phyloP scores from a whole-genome alignment of 1,140 invertebrate genomes.

The Nasonia giraulti region DNA sequence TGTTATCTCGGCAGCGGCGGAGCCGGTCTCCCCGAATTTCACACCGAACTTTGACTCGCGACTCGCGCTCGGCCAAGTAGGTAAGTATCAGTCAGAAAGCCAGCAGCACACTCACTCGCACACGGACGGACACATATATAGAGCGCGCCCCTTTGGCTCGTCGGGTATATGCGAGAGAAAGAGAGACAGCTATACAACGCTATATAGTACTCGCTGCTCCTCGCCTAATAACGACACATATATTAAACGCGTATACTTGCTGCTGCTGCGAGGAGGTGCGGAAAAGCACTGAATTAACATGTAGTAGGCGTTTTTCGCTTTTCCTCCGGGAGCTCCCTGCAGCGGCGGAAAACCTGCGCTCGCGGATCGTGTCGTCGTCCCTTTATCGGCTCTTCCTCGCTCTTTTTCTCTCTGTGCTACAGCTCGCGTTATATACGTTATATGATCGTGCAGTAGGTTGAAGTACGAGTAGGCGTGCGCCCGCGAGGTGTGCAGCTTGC shows the following conservation, averaged over 20 bases:
- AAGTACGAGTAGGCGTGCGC: background rate
- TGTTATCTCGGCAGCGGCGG: background rate
- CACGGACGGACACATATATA: background rate
- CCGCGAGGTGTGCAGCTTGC: background rate
- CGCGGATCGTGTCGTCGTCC: background rate
- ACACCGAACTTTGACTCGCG: background rate
- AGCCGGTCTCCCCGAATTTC: background rate
- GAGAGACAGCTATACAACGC: no score
- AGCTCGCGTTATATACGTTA: background rate
- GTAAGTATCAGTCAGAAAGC: background rate
- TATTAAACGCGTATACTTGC: background rate
- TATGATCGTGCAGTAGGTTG: background rate
- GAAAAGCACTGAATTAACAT: background rate
- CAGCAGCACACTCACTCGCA: no score
- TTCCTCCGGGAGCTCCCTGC: background rate
- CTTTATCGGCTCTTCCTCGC: background rate
- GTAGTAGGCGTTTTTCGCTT: background rate
- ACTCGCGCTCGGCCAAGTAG: background rate
- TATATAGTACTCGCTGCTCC: background rate
- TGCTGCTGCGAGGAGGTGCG: background rate
- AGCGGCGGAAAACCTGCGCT: no score
- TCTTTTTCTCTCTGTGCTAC: background rate
- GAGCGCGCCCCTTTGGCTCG: background rate
- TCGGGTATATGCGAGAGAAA: no score
- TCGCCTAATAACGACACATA: background rate